Conservation (phyloP, 2,888 invertebrate genomes). For the Lithodes maja region DNA sequence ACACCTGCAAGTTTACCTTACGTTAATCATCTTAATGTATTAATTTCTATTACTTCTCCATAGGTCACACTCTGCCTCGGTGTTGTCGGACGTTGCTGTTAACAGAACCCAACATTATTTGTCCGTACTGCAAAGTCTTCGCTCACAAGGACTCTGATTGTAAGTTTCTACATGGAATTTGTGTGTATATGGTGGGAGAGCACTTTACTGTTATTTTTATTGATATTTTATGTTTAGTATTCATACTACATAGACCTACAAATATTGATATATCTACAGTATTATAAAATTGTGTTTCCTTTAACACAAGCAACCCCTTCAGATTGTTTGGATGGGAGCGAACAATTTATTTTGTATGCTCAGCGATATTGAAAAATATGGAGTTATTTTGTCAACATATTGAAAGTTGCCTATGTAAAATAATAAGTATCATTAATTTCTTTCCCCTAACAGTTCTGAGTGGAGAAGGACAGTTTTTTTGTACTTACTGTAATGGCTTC, state of each 20-base stretch:
- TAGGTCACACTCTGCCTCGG: conserved; percentile 57
- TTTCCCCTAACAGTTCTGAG: conserved; percentile 6
- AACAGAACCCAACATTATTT: conserved; percentile 34
- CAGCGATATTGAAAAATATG: neutral
- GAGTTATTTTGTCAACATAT: neutral
- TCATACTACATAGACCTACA: no score
- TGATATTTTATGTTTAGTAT: neutral
- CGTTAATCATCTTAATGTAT: no score
- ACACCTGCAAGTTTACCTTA: no score
- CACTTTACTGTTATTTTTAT: neutral
- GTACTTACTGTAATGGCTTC: conserved; percentile 25
- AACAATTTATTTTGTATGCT: neutral
- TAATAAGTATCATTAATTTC: neutral
- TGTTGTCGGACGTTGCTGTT: conserved; percentile 54
- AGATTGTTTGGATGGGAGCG: neutral
- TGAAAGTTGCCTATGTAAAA: neutral
- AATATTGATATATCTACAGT: neutral
- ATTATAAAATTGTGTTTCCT: neutral
- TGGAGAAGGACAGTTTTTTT: neutral
- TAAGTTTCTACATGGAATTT: neutral
- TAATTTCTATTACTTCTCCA: neutral
- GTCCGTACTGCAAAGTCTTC: conserved; percentile 35
- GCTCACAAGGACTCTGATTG: conserved; percentile 35
- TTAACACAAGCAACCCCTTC: no score
- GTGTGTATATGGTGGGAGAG: no score